Evolutionary conservation across 2,888 invertebrate genomes (phyloP), one percentile per base, ranked within the genome.

Genomic region (Pollenia angustigena): DNA sequence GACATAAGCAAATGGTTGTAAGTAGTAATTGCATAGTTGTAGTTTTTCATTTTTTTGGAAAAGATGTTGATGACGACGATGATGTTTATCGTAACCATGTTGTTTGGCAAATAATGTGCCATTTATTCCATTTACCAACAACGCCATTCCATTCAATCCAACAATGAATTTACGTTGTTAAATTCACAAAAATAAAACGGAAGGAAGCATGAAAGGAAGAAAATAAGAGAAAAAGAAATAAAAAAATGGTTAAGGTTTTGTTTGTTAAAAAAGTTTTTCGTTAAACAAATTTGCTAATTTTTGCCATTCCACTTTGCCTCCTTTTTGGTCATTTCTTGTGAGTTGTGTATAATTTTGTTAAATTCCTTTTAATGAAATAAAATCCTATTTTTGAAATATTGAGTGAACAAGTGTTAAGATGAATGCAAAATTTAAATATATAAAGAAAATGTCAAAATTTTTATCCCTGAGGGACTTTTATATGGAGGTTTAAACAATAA

Each of bases 21-120:
- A 71, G 79, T 71, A 76, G 66, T 75, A 76, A 71, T 86, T 82
- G 68, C 69, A 11, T 40, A 40, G 62, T 69, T 32, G 50, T 66
- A 60, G 7, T 66, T 82, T 16, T 32, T 32, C 0, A 32, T 69
- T 83, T 10, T 42, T 40, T 16, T 10, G 52, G 9, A 75, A 75
- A 8, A 50, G 48, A 40, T 62, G 40, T 58, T 18, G 58, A 42
- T 11, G 46, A 58, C 12, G 50, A 60, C 11, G 48, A 54, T 62
- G 48, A 79, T 79, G 75, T 58, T 76, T 60, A 50, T 52, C 60
- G 40, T 40, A 64, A 50, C 72, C 72, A 75, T 60, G 69, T 68
- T 82, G 48, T 40, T 62, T 56, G 78, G 23, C 46, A 60, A 68
- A 72, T 62, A 69, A 72, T 71, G 54, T 71, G 23, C 68, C 46